phyloP scores from a whole-genome alignment of 2,888 invertebrate species.

The Cheilosia impressa region DNA sequence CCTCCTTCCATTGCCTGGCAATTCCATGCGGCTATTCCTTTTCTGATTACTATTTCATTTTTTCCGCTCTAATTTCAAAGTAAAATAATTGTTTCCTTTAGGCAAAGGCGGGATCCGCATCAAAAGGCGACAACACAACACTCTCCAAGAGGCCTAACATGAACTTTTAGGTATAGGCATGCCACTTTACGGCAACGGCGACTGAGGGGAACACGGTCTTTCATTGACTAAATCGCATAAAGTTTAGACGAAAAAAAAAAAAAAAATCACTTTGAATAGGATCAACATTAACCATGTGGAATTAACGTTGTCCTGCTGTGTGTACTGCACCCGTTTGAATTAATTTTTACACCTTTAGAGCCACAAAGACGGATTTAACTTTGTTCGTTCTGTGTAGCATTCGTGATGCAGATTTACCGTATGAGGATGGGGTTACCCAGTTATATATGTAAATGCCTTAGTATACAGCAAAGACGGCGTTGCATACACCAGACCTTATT shows the following conservation, averaged over 20 bases:
- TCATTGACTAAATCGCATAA: conserved; percentile 24
- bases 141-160: conserved; percentile 28
- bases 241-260: conserved; percentile 7
- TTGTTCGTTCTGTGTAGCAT: not conserved
- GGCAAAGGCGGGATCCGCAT: not conserved
- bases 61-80: conserved; percentile 39
- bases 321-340: not conserved
- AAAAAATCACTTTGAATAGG: conserved; percentile 5
- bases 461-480: not conserved
- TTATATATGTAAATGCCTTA: not conserved
- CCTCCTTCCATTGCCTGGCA: not conserved
- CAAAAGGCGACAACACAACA: conserved; percentile 37
- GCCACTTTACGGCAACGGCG: not conserved
- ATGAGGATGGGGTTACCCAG: not conserved
- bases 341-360: conserved; percentile 14
- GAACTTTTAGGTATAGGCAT: conserved; percentile 30
- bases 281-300: conserved; percentile 38
- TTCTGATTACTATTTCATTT: conserved; percentile 40
- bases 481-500: not conserved
- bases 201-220: not conserved
- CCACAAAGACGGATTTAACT: conserved; percentile 30
- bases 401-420: conserved; percentile 8
- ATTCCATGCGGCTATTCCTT: conserved; percentile 26
- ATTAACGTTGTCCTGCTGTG: conserved; percentile 29
- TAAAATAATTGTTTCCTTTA: conserved; percentile 20